Percentiles rank a stretch among this genome's conserved stretches.
phyloP scores from a whole-genome alignment of 2,888 invertebrate genomes.

The Himalopsyche tibetana region DNA sequence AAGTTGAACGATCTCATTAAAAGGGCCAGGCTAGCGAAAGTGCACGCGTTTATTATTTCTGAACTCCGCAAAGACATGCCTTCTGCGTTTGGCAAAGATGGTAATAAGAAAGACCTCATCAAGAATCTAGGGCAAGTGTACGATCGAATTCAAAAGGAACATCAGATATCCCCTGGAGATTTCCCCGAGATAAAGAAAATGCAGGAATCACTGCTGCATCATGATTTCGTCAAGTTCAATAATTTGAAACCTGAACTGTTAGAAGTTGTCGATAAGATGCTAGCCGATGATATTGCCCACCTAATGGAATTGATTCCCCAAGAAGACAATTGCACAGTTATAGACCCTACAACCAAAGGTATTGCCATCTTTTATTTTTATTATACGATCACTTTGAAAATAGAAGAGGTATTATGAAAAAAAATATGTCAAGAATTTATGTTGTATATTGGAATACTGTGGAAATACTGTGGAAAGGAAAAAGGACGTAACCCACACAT shows the following conservation, averaged over 20 bases:
- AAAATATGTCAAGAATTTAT: too few relatives aligned
- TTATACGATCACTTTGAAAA: too few relatives aligned
- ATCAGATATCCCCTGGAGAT: constrained; percentile 97
- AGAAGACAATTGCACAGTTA: constrained; percentile 83
- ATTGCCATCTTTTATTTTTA: constrained; percentile 6
- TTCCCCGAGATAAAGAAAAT: constrained; percentile 99
- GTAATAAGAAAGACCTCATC: constrained; percentile 98
- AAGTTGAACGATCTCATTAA: constrained; percentile 99
- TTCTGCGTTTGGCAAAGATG: constrained; percentile 96
- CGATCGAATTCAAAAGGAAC: constrained; percentile 92
- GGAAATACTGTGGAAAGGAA: too few relatives aligned
- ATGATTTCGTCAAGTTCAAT: constrained; percentile 97
- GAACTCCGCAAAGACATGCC: constrained; percentile 98
- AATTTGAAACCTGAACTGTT: constrained; percentile 91
- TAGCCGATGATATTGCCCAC: constrained; percentile 95
- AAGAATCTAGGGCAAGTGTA: constrained; percentile 94
- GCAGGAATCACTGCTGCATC: constrained; percentile 91
- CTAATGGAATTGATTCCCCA: constrained; percentile 98
- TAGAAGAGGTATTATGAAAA: too few relatives aligned
- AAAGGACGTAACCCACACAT: too few relatives aligned
- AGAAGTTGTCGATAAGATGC: constrained; percentile 96
- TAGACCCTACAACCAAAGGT: constrained; percentile 83
- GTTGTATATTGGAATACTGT: too few relatives aligned
- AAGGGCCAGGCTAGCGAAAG: constrained; percentile 96
- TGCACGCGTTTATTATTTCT: constrained; percentile 98